phyloP scores from a whole-genome alignment of 2,113 vertebrate species.

The Semnornis frantzii region DNA sequence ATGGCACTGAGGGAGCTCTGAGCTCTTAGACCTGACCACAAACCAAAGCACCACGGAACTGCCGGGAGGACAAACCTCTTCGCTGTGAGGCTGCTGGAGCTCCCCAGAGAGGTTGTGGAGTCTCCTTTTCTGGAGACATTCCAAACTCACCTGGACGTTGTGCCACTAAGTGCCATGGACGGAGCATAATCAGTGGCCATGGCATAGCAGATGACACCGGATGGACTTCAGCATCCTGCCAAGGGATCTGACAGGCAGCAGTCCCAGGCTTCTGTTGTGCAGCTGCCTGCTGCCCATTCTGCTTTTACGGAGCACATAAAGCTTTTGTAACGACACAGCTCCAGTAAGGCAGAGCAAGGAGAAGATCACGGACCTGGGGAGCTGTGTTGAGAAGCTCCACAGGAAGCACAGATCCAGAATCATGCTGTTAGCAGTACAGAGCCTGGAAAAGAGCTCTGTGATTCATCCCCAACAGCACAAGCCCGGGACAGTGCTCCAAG shows the following conservation, averaged over 20 bases:
- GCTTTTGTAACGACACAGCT: not conserved
- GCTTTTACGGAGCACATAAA: not conserved
- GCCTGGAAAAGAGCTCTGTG: not conserved
- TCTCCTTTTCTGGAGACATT: too few species aligned
- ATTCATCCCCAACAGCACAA: not conserved
- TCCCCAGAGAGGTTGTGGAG: too few species aligned
- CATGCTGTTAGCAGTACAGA: not conserved
- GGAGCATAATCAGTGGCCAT: not conserved
- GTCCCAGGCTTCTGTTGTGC: not conserved
- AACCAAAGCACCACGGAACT: accelerated
- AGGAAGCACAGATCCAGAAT: not conserved
- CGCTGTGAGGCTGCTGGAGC: not conserved
- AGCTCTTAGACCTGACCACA: too few species aligned
- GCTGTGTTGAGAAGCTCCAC: not conserved
- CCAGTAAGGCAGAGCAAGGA: not conserved
- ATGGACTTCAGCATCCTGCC: not conserved
- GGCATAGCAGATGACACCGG: not conserved
- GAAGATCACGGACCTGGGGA: not conserved
- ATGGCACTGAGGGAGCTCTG: too few species aligned
- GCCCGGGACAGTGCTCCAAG: not conserved
- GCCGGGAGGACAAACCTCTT: not conserved
- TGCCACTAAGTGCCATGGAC: not conserved
- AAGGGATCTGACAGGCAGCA: not conserved
- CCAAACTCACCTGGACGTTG: too few species aligned
- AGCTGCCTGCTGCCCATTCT: not conserved